phyloP scores from a whole-genome alignment of 2,888 invertebrate species.

The Hemistola chrysoprasaria region DNA sequence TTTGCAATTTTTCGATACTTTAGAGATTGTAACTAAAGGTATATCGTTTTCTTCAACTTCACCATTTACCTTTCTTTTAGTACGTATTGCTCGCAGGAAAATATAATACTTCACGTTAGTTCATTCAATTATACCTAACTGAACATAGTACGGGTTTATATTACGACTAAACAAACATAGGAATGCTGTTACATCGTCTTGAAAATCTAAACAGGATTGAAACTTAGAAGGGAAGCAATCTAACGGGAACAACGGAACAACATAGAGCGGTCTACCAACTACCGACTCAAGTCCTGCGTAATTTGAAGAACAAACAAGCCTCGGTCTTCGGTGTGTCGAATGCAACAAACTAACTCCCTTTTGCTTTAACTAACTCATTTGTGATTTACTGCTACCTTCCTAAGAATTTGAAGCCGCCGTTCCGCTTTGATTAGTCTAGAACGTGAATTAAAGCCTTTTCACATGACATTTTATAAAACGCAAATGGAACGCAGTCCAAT shows the following conservation, averaged over 20 bases:
- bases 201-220: constrained; percentile 57
- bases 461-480: too few relatives aligned
- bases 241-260: constrained; percentile 53
- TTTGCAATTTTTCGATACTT: constrained; percentile 28
- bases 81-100: too few relatives aligned
- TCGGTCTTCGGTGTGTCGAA: constrained; percentile 45
- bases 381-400: constrained; percentile 37
- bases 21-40: too few relatives aligned
- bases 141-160: not conserved
- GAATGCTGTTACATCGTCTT: constrained; percentile 31
- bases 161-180: constrained; percentile 5
- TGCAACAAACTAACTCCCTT: constrained; percentile 55
- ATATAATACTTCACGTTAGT: not conserved
- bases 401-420: constrained; percentile 18
- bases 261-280: constrained; percentile 47
- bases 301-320: constrained; percentile 68
- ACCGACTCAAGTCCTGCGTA: constrained; percentile 52
- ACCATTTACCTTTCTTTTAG: too few relatives aligned
- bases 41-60: too few relatives aligned
- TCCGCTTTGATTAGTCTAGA: constrained; percentile 23
- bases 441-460: constrained; percentile 33
- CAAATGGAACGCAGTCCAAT: too few relatives aligned
- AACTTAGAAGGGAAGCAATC: constrained; percentile 59
- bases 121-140: not conserved
- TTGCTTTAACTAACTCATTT: constrained; percentile 54